A percentile compares a stretch with the other conserved stretches of the same genome.
phyloP scores from a whole-genome alignment of 2,113 vertebrate species.

The Struthio camelus region DNA sequence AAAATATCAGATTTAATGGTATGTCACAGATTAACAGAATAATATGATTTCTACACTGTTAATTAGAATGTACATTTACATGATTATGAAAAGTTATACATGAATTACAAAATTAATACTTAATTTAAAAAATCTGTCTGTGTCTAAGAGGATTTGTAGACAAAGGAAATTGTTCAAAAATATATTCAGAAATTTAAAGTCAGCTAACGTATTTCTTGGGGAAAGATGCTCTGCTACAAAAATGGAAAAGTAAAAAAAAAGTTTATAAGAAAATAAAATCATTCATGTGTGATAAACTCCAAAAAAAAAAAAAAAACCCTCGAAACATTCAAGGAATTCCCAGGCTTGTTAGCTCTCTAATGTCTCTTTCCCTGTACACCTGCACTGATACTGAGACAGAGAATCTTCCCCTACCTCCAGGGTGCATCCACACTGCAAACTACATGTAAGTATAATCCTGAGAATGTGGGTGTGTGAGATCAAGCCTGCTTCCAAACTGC shows the following conservation, averaged over 20 bases:
- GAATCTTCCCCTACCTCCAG: rapidly evolving
- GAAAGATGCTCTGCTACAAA: neutral
- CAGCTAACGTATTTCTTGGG: neutral
- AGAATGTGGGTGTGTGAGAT: neutral
- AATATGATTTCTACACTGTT: conserved; percentile 51
- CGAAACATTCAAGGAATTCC: neutral
- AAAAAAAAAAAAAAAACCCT: neutral
- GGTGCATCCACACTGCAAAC: neutral
- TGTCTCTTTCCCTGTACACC: neutral
- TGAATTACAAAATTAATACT: conserved; percentile 35
- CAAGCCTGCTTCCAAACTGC: neutral
- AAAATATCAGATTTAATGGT: conserved; percentile 55
- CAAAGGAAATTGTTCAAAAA: neutral
- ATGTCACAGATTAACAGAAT: conserved; percentile 34
- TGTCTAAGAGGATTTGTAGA: neutral
- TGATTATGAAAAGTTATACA: conserved; percentile 32
- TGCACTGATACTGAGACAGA: no score
- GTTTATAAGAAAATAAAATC: neutral
- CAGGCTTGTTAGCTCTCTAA: rapidly evolving
- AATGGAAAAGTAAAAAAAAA: neutral
- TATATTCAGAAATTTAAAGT: neutral
- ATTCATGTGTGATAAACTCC: neutral
- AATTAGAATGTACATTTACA: conserved; percentile 48
- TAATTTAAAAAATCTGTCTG: neutral
- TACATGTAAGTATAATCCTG: neutral